Evolutionary conservation across 1,140 invertebrate species (phyloP).

Genomic region (Telenomus remus): DNA sequence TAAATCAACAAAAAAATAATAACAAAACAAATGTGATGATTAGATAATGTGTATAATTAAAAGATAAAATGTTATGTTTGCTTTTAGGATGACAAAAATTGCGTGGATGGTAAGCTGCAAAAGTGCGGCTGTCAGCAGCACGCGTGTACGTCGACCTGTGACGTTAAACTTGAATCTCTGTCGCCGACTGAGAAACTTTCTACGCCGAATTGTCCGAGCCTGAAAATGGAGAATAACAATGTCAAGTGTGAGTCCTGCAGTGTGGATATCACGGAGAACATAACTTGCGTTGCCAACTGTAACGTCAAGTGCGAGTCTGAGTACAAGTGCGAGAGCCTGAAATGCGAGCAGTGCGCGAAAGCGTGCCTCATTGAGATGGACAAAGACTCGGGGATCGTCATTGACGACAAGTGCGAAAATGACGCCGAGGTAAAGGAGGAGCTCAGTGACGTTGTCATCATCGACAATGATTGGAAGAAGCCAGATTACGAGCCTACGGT

Average conservation of each 20-base stretch:
- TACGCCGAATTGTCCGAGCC: constrained; percentile 56
- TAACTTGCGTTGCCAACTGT: constrained; percentile 68
- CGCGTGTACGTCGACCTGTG: constrained; percentile 69
- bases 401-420: constrained; percentile 70
- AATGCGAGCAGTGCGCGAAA: constrained; percentile 72
- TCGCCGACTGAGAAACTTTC: constrained; percentile 68
- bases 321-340: constrained; percentile 71
- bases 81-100: constrained; percentile 65
- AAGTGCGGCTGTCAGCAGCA: constrained; percentile 69
- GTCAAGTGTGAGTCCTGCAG: constrained; percentile 73
- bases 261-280: constrained; percentile 64
- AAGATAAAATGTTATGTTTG: no score
- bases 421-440: constrained; percentile 71
- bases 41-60: not conserved
- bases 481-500: constrained; percentile 71
- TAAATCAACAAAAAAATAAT: no score
- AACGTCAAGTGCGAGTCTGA: constrained; percentile 72
- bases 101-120: constrained; percentile 61
- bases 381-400: constrained; percentile 71
- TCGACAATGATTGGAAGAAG: constrained; percentile 68
- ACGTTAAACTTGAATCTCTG: constrained; percentile 71
- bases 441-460: constrained; percentile 63
- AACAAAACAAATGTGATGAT: no score
- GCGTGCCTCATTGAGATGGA: constrained; percentile 71
- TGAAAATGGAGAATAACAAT: constrained; percentile 73